Percentiles rank a stretch among this genome's conserved stretches.
phyloP scores from a whole-genome alignment of 2,888 invertebrate genomes.

The Acleris laterana region DNA sequence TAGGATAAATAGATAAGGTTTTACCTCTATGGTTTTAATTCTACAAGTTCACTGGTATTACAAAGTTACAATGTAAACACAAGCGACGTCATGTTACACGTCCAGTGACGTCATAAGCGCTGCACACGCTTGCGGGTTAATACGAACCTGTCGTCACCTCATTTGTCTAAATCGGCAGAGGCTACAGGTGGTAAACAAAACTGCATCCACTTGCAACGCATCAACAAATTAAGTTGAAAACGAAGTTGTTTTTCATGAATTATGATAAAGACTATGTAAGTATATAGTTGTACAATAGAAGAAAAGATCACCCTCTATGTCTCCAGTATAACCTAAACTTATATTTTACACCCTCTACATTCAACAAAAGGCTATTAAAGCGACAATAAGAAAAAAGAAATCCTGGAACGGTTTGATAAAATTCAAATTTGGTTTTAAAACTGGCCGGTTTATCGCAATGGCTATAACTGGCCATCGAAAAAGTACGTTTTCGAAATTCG shows the following conservation, averaged over 20 bases:
- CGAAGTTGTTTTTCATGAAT: not conserved
- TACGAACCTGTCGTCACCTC: constrained; percentile 15
- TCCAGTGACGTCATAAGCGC: constrained; percentile 24
- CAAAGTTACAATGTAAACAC: not conserved
- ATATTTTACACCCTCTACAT: not conserved
- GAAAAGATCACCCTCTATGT: too few species aligned
- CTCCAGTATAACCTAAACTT: not conserved
- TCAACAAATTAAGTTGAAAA: constrained; percentile 6
- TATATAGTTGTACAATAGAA: too few species aligned
- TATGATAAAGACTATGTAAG: too few species aligned
- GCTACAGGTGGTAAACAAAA: constrained; percentile 27
- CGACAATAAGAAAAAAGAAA: constrained; percentile 9
- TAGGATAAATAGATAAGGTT: too few species aligned
- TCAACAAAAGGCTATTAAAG: not conserved
- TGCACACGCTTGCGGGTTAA: not conserved
- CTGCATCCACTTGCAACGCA: constrained; percentile 1
- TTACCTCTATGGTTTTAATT: too few species aligned
- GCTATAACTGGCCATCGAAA: constrained; percentile 42
- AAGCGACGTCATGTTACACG: not conserved
- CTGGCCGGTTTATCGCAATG: constrained; percentile 33
- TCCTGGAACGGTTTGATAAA: constrained; percentile 12
- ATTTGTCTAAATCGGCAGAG: constrained; percentile 20
- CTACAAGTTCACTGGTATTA: too few species aligned
- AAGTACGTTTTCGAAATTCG: constrained; percentile 49
- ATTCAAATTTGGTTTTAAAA: constrained; percentile 31